Base-by-base conservation (phyloP, 2,113 vertebrate genomes). In the Aphyosemion australe region DNA sequence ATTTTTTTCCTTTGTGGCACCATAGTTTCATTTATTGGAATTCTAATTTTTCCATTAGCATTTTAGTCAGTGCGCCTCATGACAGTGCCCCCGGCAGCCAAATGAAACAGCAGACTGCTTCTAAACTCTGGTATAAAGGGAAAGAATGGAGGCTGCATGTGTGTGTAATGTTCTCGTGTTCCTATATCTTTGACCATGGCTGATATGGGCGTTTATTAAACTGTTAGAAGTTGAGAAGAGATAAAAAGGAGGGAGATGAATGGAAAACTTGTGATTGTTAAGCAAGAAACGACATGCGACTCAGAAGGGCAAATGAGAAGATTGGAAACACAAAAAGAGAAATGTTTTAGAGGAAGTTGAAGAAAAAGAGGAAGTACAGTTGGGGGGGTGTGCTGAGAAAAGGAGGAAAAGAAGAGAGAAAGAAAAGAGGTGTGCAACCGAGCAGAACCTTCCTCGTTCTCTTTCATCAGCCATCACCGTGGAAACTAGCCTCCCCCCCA, bases 401-500 rank as follows among this genome's bases (percentile, higher is more conserved):
- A 39, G 18, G 12, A 41, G 32, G 47, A 63, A 21, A 48, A 48
- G 53, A 55, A 58, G 52, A 49, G 57, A 47, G 60, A 56, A 74
- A 60, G 37, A 57, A 48, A 78, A 77, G 80, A 81, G 83, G 79
- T 79, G 84, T 76, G 80, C 85, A 88, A 66, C 84, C 76, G 72
- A 89, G 89, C 82, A 88, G 79, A 90, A 88, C 85, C 82, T 87
- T 83, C 87, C 86, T 79, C 61, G 21, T 86, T 89, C 74, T 74
- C 83, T 89, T 86, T 88, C 87, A 88, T 90, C 88, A 85, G 83
- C 69, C 78, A 81, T 89, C 87, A 81, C 87, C 57, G 83, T 88
- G 86, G 84, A 88, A 90, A 89, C 87, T 61, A 69, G 78, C 63
- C 73, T 77, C 78, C 65, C 39, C 65, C 71, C 19, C 69, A 65